These are phyloP conservation scores for Festucalex cinctus DNA, from an alignment of 2,113 vertebrate genomes.

Conservation along the genomic window DNA sequence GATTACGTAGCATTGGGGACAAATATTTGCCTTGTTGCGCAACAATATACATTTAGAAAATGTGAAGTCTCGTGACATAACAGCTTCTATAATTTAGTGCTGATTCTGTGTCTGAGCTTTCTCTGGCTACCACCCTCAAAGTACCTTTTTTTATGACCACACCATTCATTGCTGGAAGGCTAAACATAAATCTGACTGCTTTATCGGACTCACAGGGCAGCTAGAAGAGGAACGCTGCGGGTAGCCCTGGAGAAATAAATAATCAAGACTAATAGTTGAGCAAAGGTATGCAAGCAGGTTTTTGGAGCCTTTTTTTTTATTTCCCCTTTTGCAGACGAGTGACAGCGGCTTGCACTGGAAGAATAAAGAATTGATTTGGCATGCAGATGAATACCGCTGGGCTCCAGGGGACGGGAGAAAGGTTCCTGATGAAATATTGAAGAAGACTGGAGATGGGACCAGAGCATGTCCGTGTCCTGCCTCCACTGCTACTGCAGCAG, in stretches of 20 bases:
- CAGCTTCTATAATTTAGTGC: neutral
- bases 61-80: neutral
- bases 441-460: slow-evolving; percentile 53
- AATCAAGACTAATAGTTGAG: slow-evolving; percentile 42
- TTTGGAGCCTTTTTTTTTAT: slow-evolving; percentile 46
- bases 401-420: slow-evolving; percentile 56
- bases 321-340: slow-evolving; percentile 37
- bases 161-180: slow-evolving; percentile 2
- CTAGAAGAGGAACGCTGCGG: slow-evolving; percentile 1
- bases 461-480: slow-evolving; percentile 40
- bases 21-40: neutral
- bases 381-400: slow-evolving; percentile 41
- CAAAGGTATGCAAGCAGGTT: slow-evolving; percentile 42
- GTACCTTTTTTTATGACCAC: slow-evolving; percentile 6
- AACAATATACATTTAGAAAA: neutral
- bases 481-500: slow-evolving; percentile 37
- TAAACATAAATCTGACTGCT: slow-evolving; percentile 26
- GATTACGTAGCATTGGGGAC: neutral
- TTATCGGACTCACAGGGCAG: slow-evolving; percentile 21
- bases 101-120: neutral
- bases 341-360: slow-evolving; percentile 54
- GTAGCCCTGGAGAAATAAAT: slow-evolving; percentile 41
- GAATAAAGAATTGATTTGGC: slow-evolving; percentile 69
- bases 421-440: slow-evolving; percentile 71
- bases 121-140: neutral